Base-by-base conservation (phyloP, 2,797 vertebrate genomes). In the Cyclopterus lumpus region DNA sequence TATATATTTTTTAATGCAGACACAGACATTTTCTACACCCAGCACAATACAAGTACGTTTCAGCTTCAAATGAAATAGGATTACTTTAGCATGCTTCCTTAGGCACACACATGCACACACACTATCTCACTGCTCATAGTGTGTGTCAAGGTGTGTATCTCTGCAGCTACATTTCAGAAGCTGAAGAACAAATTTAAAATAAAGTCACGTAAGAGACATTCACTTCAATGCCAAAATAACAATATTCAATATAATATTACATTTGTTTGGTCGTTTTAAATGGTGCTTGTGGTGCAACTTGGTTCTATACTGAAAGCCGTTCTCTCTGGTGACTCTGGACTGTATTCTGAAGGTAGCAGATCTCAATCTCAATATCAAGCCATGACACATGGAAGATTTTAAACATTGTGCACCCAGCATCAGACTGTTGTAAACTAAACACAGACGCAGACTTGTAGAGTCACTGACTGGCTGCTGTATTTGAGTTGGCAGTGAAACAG, bases 1-100 rank as follows among this genome's bases (percentile, higher is more conserved):
- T n/a, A n/a, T n/a, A n/a, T n/a, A n/a, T n/a, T 42, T 46, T 24
- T 6, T 5, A 40, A 54, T 75, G 79, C 79, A 67, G 67, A 62
- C 65, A 42, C 0, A 0, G 75, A 71, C 57, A 40, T 82, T 89
- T 90, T 81, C 49, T 64, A 71, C 77, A 77, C 7, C n/a, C 67
- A 32, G 58, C 71, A 72, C 83, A 84, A 83, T 70, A 10, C 18
- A 14, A 69, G 72, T 67, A 83, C 26, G 15, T 76, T 78, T 84
- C 62, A 22, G 76, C 71, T 83, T 78, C 63, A 76, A 78, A 89
- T 44, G 42, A 44, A 44, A 44, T 73, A 34, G 61, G 71, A 86
- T 88, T 86, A 69, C 91, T 89, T 89, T 80, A 67, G 67, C 71
- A 82, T 53, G 79, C 67, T 71, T 88, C 83, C 66, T 49, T 20